These are phyloP conservation scores for Sesamia inferens DNA, from an alignment of 2,888 invertebrate genomes.

Conservation along the genomic window DNA sequence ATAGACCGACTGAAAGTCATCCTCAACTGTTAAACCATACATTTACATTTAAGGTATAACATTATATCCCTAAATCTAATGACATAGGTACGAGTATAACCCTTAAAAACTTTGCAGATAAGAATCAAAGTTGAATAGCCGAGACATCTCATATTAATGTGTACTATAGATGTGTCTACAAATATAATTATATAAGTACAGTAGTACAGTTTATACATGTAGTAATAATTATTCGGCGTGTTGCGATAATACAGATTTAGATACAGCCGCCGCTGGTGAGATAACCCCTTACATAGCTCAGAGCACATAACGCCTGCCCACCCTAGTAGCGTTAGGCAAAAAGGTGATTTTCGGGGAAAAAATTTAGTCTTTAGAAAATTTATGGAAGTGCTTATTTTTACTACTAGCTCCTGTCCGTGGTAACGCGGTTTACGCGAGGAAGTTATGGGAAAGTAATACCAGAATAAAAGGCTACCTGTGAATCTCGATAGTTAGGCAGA, in stretches of 20 bases:
- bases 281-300: conserved; percentile 90
- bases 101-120: conserved; percentile 45
- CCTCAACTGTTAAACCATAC: neutral
- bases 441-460: neutral
- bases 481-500: too few relatives aligned
- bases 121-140: conserved; percentile 46
- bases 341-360: neutral
- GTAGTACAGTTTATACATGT: conserved; percentile 72
- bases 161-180: conserved; percentile 21
- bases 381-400: neutral
- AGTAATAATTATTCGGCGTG: conserved; percentile 89
- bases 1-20: neutral
- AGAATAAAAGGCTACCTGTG: neutral
- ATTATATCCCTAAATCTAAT: conserved; percentile 24
- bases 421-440: too few relatives aligned
- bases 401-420: neutral
- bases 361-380: neutral
- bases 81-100: neutral
- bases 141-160: conserved; percentile 44
- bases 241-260: conserved; percentile 89
- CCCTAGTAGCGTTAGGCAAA: conserved; percentile 77
- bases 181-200: conserved; percentile 36
- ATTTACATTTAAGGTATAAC: neutral
- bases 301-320: conserved; percentile 86
- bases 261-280: conserved; percentile 85